Base-by-base conservation (phyloP, 2,113 vertebrate species). In the Labeo catla region DNA sequence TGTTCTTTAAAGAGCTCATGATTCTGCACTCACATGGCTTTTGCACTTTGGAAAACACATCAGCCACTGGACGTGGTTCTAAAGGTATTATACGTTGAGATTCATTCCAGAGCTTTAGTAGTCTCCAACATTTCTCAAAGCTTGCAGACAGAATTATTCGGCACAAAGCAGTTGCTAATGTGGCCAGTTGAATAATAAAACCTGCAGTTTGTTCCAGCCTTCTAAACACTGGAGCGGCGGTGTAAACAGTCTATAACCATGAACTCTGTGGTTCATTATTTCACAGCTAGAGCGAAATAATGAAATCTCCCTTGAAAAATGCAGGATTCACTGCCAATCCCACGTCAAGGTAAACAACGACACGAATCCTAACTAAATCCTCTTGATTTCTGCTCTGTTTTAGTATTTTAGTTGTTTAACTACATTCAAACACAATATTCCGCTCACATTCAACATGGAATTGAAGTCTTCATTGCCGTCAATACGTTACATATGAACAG, bases 271-370 rank as follows among this genome's bases (percentile, higher is more conserved):
- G 11, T 47, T 81, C 57, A 81, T 81, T 65, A 81, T 81, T 47
- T 65, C 59, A 65, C 59, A 65, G 45, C 59, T 65, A 49, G 21
- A 15, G 45, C 15, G n/a, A 47, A 76, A 49, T 76, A 76, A 50
- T 76, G n/a, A 76, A 76, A 74, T 50, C n/a, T 50, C 45, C 11
- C 12, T 8, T 76, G 73, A 50, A 76, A 76, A 76, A 76, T 76
- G 73, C 73, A 28, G 72, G 21, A 28, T 50, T 76, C 11, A 6
- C 12, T 76, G 72, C 72, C 72, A 28, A 66, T 65, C 77, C 21
- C 6, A 7, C 6, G 54, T 65, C 78, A 28, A 43, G 11, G 57
- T 81, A 49, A 81, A 39, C 19, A 59, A 59, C 10, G 10, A 57
- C 34, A 59, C 3, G 7, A 10, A 79, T 39, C 16, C n/a, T 10